Base-by-base conservation (phyloP, 2,888 invertebrate species). In the Leptinotarsa juncta region DNA sequence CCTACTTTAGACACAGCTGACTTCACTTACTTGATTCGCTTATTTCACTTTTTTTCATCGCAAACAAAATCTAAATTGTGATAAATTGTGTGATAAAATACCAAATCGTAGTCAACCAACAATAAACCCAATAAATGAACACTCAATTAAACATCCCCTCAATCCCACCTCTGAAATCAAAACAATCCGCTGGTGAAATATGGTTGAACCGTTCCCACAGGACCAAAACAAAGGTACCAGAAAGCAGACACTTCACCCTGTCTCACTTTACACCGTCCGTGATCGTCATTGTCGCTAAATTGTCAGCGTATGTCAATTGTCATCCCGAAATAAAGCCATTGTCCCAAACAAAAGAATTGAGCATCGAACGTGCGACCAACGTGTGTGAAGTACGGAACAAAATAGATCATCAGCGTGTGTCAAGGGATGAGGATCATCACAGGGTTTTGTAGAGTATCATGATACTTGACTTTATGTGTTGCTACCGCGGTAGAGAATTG, bases 221-320 rank as follows among this genome's bases (percentile, higher is more conserved):
- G 83, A 83, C 78, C 77, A 74, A 81, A 81, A 81, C 80, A 81
- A 79, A 81, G 78, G 78, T 81, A 78, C 76, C 49, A 50, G 77
- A 73, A 72, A 72, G 70, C 73, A 65, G 74, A 78, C 75, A 65
- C 66, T 79, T 62, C 53, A 68, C 49, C 71, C 69, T 50, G 78
- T 80, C 78, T 80, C 83, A 81, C 81, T 83, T 82, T 80, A 82
- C 83, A 77, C 82, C 78, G 80, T 74, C 82, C 81, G 76, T 82
- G 79, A 80, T 83, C 79, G 80, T 81, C 81, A 82, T 84, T 83
- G 83, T 84, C 81, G 79, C 78, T 82, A 84, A 85, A 85, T 85
- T 85, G 84, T 85, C 83, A 83, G 82, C 87, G 87, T 87, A 87
- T 87, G 87, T 86, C 87, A 86, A 86, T 87, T 87, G 87, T 87